Percentiles rank a stretch among this genome's conserved stretches.
Conservation (phyloP, 2,113 vertebrate species). For the Neodontobutis hainanensis region DNA sequence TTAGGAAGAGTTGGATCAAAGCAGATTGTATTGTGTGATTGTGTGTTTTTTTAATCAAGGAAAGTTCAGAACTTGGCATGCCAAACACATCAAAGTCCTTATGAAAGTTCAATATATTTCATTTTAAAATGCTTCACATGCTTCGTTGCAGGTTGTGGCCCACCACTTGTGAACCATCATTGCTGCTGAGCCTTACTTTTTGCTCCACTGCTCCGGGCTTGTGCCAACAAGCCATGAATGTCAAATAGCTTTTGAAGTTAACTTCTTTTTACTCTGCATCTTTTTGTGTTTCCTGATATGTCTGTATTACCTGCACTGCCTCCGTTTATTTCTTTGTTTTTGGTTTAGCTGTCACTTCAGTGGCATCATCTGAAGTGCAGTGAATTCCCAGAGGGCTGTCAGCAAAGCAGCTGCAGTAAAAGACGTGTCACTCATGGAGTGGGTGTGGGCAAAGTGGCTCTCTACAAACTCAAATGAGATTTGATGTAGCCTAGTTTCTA, state of each 20-base stretch:
- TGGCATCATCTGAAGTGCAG: slow-evolving; percentile 40
- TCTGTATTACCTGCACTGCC: too few species aligned
- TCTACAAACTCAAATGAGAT: slow-evolving; percentile 41
- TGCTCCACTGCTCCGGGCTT: slow-evolving; percentile 51
- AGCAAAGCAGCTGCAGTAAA: slow-evolving; percentile 28
- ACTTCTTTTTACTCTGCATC: slow-evolving; percentile 19
- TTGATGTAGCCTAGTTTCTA: slow-evolving; percentile 57
- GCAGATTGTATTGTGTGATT: slow-evolving; percentile 13
- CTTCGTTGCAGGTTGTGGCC: slow-evolving; percentile 38
- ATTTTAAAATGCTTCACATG: neutral
- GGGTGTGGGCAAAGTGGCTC: slow-evolving; percentile 18
- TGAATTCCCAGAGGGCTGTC: slow-evolving; percentile 38
- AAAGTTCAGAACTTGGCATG: neutral
- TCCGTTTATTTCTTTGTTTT: slow-evolving; percentile 10
- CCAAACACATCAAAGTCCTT: too few species aligned
- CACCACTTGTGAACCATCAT: slow-evolving; percentile 33
- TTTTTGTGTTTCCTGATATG: slow-evolving; percentile 15
- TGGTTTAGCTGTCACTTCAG: slow-evolving; percentile 25
- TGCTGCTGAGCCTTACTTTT: slow-evolving; percentile 35
- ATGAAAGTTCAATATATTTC: too few species aligned
- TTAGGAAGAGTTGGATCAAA: slow-evolving; percentile 27
- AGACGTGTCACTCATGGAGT: slow-evolving; percentile 44
- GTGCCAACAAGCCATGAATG: slow-evolving; percentile 66
- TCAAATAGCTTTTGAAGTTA: slow-evolving; percentile 50
- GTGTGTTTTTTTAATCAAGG: slow-evolving; percentile 3